Evolutionary conservation across 2,888 invertebrate species (phyloP).

Genomic region (Crepidodera aurea): DNA sequence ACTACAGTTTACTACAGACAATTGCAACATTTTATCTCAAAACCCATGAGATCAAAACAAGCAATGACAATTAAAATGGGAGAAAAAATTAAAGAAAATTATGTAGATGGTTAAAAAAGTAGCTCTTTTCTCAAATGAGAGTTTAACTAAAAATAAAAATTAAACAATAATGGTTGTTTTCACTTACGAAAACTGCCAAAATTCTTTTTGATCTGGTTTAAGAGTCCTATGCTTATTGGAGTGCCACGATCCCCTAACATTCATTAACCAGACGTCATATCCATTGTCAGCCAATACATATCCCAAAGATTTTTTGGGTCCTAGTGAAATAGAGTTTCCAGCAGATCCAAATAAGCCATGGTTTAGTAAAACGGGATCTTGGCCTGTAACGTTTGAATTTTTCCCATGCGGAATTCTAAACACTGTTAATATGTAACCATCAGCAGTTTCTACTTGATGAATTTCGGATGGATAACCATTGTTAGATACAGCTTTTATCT

Average conservation of each 20-base stretch:
- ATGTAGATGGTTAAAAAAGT: not conserved
- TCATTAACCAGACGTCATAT: constrained; percentile 85
- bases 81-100: not conserved
- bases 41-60: not conserved
- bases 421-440: constrained; percentile 79
- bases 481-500: not conserved
- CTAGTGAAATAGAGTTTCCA: constrained; percentile 77
- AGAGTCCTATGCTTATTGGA: constrained; percentile 66
- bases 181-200: constrained; percentile 66
- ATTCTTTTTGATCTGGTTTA: constrained; percentile 61
- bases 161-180: not conserved
- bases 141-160: not conserved
- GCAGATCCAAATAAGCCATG: constrained; percentile 78
- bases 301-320: constrained; percentile 70
- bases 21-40: no score
- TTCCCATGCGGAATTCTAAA: constrained; percentile 70
- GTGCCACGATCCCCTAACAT: constrained; percentile 77
- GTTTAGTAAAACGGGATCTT: constrained; percentile 68
- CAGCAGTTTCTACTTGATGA: constrained; percentile 71
- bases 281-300: constrained; percentile 70
- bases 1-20: no score
- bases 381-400: constrained; percentile 43
- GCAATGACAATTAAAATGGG: not conserved
- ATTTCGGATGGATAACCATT: constrained; percentile 70
- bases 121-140: not conserved